Percentiles rank a stretch among this genome's conserved stretches.
Evolutionary conservation across 2,797 vertebrate genomes (phyloP).

Genomic region (Tarsius wallacei): DNA sequence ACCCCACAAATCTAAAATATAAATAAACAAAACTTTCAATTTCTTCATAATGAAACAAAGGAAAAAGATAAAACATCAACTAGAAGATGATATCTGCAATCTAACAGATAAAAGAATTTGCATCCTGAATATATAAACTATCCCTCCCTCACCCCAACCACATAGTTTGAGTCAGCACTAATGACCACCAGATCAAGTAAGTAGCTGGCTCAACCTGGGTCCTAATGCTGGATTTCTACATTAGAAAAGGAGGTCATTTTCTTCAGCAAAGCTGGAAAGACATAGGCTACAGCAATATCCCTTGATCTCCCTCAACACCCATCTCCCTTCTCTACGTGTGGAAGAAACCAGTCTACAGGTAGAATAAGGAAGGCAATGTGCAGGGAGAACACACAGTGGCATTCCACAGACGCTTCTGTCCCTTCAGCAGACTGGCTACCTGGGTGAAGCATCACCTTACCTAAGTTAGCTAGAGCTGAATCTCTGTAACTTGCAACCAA

Average conservation of each 20-base stretch:
- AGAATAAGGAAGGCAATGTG: neutral
- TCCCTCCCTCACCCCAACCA: neutral
- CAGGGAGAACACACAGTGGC: neutral
- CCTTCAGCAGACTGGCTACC: neutral
- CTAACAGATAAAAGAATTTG: slow-evolving; percentile 11
- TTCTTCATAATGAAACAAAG: slow-evolving; percentile 54
- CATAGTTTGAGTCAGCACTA: neutral
- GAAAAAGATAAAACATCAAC: slow-evolving; percentile 33
- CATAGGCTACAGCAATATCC: neutral
- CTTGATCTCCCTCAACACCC: neutral
- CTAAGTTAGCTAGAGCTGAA: neutral
- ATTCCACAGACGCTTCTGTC: neutral
- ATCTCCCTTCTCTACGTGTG: neutral
- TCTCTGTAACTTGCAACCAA: slow-evolving; percentile 29
- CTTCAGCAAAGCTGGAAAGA: slow-evolving; percentile 9
- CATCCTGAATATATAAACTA: slow-evolving; percentile 54
- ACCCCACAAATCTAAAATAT: no score
- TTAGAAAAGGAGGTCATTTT: slow-evolving; percentile 25
- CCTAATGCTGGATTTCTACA: neutral
- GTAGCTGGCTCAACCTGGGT: neutral
- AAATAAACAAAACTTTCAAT: neutral
- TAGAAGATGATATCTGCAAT: slow-evolving; percentile 33
- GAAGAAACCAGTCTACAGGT: neutral
- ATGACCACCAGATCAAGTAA: no score
- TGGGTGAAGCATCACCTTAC: neutral